Conservation (phyloP, 2,888 invertebrate species). For the Dorcus hopei region DNA sequence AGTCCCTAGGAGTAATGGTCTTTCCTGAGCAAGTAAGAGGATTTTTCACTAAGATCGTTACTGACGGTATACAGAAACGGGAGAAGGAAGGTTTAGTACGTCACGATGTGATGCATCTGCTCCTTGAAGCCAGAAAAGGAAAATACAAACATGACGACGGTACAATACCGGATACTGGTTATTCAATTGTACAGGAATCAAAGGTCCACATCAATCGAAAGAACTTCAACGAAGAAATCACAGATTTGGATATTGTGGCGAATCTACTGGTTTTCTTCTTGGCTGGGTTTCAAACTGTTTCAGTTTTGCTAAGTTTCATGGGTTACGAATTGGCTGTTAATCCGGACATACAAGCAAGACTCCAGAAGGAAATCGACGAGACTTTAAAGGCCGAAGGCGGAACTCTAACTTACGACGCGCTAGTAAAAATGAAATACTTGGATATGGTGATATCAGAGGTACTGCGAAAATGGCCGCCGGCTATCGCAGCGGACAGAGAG, state of each 20-base stretch:
- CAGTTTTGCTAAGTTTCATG: slow-evolving; percentile 50
- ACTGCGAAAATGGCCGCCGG: slow-evolving; percentile 35
- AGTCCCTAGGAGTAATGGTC: neutral
- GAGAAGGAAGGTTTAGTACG: slow-evolving; percentile 19
- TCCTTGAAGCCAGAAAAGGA: slow-evolving; percentile 52
- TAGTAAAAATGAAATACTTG: slow-evolving; percentile 58
- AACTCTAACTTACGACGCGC: slow-evolving; percentile 52
- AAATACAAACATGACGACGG: slow-evolving; percentile 13
- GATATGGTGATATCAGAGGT: slow-evolving; percentile 58
- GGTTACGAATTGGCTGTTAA: slow-evolving; percentile 58
- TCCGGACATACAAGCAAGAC: slow-evolving; percentile 55
- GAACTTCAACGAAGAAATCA: slow-evolving; percentile 17
- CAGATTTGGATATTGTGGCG: slow-evolving; percentile 55
- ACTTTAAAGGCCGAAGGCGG: slow-evolving; percentile 30
- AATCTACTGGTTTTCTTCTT: slow-evolving; percentile 54
- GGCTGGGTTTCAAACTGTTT: slow-evolving; percentile 52
- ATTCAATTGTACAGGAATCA: slow-evolving; percentile 19
- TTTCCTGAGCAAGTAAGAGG: slow-evolving; percentile 9
- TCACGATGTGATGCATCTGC: slow-evolving; percentile 51
- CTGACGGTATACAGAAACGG: slow-evolving; percentile 17
- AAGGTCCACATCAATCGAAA: neutral
- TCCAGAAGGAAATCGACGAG: slow-evolving; percentile 50
- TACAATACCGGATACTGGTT: slow-evolving; percentile 16
- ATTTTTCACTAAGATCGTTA: slow-evolving; percentile 22
- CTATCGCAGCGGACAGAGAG: slow-evolving; percentile 24